phyloP scores from a whole-genome alignment of 1,140 invertebrate genomes.

The Polypedilum vanderplanki region DNA sequence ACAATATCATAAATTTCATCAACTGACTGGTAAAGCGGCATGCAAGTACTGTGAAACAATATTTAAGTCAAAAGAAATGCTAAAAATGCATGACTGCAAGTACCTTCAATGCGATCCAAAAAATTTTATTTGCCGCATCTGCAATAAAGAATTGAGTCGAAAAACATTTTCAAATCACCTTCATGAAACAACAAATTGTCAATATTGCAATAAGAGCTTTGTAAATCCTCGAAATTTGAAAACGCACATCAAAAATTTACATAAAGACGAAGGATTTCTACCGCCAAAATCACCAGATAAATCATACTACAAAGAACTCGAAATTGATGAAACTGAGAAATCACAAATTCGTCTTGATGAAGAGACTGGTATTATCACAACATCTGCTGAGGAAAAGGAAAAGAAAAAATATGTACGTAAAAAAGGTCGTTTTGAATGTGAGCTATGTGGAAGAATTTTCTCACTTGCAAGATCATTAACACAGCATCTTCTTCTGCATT shows the following conservation, averaged over 20 bases:
- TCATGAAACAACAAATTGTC: background rate
- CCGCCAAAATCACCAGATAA: background rate
- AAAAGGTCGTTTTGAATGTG: background rate
- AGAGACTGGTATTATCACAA: background rate
- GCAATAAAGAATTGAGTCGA: background rate
- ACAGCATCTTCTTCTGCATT: background rate
- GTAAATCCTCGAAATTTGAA: constrained; percentile 4
- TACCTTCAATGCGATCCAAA: constrained; percentile 21
- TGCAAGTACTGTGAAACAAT: constrained; percentile 3
- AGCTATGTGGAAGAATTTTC: background rate
- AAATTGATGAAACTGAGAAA: background rate
- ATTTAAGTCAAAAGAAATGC: background rate
- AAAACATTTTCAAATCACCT: constrained; percentile 16
- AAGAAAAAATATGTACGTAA: background rate
- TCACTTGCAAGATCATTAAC: background rate
- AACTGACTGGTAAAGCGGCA: background rate
- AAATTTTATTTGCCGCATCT: constrained; percentile 3
- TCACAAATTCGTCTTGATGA: background rate
- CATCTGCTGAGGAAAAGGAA: background rate
- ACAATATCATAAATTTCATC: background rate
- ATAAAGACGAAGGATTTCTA: background rate
- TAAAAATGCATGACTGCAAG: background rate
- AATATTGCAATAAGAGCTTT: background rate
- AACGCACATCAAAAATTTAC: background rate
- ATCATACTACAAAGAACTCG: background rate